Evolutionary conservation across 1,140 invertebrate species (phyloP).

Genomic region (Protaetia brevitarsis): DNA sequence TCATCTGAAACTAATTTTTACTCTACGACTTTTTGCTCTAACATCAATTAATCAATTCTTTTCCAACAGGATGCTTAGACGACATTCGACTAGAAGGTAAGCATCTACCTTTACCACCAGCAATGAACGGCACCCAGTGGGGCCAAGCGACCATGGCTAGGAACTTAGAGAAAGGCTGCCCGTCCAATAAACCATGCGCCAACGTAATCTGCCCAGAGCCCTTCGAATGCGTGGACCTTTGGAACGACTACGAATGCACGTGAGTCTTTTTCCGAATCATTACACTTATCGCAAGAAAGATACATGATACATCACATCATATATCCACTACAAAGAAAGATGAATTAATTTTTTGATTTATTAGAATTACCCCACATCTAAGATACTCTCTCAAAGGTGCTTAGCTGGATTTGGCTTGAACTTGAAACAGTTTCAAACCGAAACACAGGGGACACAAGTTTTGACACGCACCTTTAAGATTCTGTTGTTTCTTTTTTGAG

Average conservation of each 20-base stretch:
- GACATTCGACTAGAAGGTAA: conserved; percentile 88
- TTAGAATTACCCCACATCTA: conserved; percentile 17
- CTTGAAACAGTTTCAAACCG: no score
- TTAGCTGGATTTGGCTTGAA: no score
- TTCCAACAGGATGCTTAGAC: conserved; percentile 68
- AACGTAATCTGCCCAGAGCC: conserved; percentile 87
- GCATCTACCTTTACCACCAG: conserved; percentile 85
- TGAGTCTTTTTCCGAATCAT: conserved; percentile 58
- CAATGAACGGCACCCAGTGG: conserved; percentile 93
- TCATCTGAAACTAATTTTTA: no score
- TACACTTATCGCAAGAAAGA: neutral
- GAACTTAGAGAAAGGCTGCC: conserved; percentile 86
- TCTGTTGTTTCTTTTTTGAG: no score
- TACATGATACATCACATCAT: neutral
- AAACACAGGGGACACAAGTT: no score
- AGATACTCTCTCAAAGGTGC: no score
- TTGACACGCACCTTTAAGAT: no score
- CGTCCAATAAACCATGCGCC: conserved; percentile 90
- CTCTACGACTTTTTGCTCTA: no score
- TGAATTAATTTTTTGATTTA: neutral
- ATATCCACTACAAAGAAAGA: neutral
- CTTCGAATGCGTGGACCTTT: conserved; percentile 94
- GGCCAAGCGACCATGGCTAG: conserved; percentile 88
- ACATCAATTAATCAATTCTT: conserved; percentile 21
- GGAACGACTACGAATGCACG: conserved; percentile 97